Evolutionary conservation across 1,140 invertebrate species (phyloP).

Genomic region (Propsilocerus akamusi): DNA sequence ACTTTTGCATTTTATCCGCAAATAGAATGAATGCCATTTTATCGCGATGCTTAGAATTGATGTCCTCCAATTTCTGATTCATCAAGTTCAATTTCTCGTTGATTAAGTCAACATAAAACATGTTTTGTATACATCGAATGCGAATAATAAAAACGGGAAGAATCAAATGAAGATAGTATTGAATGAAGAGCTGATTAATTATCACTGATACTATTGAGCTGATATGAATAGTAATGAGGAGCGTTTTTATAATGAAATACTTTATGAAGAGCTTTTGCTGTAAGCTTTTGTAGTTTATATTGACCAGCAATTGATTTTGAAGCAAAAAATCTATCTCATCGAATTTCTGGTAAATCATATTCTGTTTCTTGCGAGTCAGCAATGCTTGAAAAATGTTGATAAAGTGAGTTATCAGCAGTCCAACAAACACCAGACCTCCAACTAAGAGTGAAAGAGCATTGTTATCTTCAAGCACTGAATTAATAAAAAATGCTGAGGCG

Average conservation of each 20-base stretch:
- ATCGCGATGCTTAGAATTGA: neutral
- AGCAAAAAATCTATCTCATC: neutral
- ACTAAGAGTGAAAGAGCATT: neutral
- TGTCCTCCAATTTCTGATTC: neutral
- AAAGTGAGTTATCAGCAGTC: neutral
- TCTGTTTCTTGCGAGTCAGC: neutral
- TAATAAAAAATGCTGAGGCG: neutral
- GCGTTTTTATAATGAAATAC: neutral
- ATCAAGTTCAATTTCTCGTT: neutral
- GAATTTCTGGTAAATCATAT: neutral
- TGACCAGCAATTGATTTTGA: neutral
- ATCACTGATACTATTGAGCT: neutral
- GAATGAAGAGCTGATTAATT: neutral
- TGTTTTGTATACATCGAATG: neutral
- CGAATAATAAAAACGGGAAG: neutral
- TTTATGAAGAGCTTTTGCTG: neutral
- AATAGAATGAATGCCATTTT: neutral
- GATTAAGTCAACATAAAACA: neutral
- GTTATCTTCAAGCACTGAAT: neutral
- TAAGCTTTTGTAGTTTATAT: neutral
- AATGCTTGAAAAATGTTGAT: neutral
- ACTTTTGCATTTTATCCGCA: neutral
- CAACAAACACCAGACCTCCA: neutral
- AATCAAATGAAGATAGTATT: neutral
- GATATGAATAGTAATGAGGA: neutral